Base-by-base conservation (phyloP, 1,140 invertebrate species). In the Trichonephila clavata region DNA sequence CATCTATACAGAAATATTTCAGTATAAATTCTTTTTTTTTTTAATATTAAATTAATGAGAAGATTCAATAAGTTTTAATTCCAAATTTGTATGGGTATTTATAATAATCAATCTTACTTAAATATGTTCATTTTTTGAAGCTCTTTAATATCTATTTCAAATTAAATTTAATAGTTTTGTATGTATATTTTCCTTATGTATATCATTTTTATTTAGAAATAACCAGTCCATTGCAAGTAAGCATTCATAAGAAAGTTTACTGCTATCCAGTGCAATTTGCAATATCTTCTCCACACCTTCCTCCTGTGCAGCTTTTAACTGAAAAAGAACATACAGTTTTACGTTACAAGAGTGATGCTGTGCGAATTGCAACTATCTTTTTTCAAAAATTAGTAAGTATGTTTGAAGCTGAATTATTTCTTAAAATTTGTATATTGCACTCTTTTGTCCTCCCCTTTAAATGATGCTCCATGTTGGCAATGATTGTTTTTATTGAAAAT, bases 201-300 rank as follows among this genome's bases (percentile, higher is more conserved):
- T 6, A 68, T 65, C 13, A 24, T 65, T 21, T 24, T 65, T 24
- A 65, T 86, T n/a, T 94, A 96, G 98, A 98, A 95, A 95, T 95
- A 13, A 95, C 95, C 14, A 96, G 93, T 90, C 93, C 95, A 27
- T 68, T 97, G 21, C 96, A 97, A 80, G 97, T 97, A 65, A 97
- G 96, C 60, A 97, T 97, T 24, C 96, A 97, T 50, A 97, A 98
- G 77, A 98, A 98, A 96, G 98, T 99, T 71, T 98, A 98, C 97
- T 99, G 98, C 96, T 99, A 99, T 96, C 98, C 98, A 5, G 97
- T 99, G 92, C 98, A 99, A 96, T 98, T 99, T 96, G 97, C 97
- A 32, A 97, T 98, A 71, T 98, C 98, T 6, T 97, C 97, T 92
- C 98, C 98, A 7, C 96, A 98, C 77, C 96, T 98, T 94, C 98